Conservation (phyloP, 2,888 invertebrate genomes). For the Reticulitermes lucifugus region DNA sequence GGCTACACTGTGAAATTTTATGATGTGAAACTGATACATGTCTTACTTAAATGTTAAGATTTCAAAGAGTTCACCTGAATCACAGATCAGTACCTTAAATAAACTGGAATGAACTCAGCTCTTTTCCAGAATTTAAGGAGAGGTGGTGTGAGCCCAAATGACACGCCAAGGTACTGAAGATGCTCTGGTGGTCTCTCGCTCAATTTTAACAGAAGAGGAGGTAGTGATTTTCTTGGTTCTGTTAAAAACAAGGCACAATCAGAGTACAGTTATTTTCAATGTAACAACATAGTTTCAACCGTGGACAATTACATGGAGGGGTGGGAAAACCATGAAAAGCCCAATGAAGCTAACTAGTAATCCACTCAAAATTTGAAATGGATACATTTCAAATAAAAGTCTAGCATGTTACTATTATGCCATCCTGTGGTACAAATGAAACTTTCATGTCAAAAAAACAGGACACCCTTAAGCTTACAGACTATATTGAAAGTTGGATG, state of each 20-base stretch:
- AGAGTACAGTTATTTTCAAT: not conserved
- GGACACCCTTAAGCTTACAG: too few relatives aligned
- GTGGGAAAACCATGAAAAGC: too few relatives aligned
- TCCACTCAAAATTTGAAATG: too few relatives aligned
- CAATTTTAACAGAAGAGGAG: constrained; percentile 88
- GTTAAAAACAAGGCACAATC: constrained; percentile 30
- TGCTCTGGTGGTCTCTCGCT: constrained; percentile 86
- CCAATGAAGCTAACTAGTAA: too few relatives aligned
- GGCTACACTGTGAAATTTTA: not conserved
- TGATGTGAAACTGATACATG: not conserved
- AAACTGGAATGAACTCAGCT: constrained; percentile 86
- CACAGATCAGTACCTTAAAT: constrained; percentile 73
- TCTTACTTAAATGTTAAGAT: not conserved
- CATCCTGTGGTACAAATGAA: too few relatives aligned
- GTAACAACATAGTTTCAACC: too few relatives aligned
- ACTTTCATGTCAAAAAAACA: too few relatives aligned
- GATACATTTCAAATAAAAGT: too few relatives aligned
- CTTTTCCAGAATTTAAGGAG: constrained; percentile 96
- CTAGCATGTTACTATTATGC: too few relatives aligned
- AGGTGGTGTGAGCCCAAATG: constrained; percentile 89
- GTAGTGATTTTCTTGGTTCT: constrained; percentile 82
- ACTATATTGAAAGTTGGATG: too few relatives aligned
- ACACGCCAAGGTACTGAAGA: constrained; percentile 94
- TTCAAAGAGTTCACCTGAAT: not conserved
- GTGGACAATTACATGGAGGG: too few relatives aligned